Evolutionary conservation across 1,140 invertebrate species (phyloP).

Genomic region (Aethina tumida): DNA sequence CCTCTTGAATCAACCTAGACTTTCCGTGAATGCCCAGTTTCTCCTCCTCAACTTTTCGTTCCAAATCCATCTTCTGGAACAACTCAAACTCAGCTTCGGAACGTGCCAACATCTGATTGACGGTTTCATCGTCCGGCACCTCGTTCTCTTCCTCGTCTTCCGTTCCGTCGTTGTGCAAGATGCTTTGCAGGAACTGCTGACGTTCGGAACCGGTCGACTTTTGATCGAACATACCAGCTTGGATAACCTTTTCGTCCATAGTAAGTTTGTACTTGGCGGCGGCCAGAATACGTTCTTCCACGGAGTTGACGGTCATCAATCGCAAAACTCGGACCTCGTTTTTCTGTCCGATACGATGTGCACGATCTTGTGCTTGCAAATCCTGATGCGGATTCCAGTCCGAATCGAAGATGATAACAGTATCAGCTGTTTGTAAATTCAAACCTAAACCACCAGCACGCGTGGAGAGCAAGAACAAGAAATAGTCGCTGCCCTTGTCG

Average conservation of each 20-base stretch:
- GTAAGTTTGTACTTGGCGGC: conserved; percentile 90
- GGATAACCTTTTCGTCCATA: conserved; percentile 99
- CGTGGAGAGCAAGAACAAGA: conserved; percentile 93
- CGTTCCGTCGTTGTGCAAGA: conserved; percentile 86
- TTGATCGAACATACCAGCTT: conserved; percentile 99
- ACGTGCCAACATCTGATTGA: conserved; percentile 97
- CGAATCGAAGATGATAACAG: conserved; percentile 97
- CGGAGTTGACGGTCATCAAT: conserved; percentile 98
- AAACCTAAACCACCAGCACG: conserved; percentile 94
- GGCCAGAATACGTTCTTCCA: conserved; percentile 95
- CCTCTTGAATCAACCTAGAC: conserved; percentile 84
- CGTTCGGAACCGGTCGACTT: conserved; percentile 96
- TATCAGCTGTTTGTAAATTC: conserved; percentile 97
- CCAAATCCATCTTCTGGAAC: conserved; percentile 90
- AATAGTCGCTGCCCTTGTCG: conserved; percentile 79
- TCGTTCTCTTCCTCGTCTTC: conserved; percentile 97
- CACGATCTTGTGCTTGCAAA: conserved; percentile 97
- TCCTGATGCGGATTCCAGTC: conserved; percentile 99
- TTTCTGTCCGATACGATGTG: conserved; percentile 97
- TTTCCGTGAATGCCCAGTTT: conserved; percentile 58
- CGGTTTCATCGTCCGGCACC: conserved; percentile 96
- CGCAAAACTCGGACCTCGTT: conserved; percentile 95
- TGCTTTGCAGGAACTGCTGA: conserved; percentile 89
- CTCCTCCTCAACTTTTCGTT: conserved; percentile 76
- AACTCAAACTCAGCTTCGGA: conserved; percentile 91